phyloP scores from a whole-genome alignment of 2,888 invertebrate species.

The Exephanes ischioxanthus region DNA sequence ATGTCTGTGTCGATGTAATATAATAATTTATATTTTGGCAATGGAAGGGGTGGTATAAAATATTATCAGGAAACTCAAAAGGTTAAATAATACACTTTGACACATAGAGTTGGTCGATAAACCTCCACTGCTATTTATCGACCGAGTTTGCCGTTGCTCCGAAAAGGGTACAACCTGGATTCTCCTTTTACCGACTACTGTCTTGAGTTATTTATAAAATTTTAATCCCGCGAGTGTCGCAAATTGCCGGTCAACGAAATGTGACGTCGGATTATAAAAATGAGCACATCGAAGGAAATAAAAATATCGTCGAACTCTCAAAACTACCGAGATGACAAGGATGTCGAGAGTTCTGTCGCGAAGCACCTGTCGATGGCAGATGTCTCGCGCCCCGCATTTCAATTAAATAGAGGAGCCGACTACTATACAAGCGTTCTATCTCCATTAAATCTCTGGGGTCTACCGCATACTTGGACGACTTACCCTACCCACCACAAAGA shows the following conservation, averaged over 20 bases:
- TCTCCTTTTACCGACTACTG: background rate
- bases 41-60: too few species aligned
- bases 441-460: background rate
- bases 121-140: background rate
- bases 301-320: background rate
- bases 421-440: background rate
- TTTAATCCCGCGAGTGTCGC: background rate
- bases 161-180: too few species aligned
- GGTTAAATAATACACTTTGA: too few species aligned
- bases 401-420: conserved; percentile 33
- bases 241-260: background rate
- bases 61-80: background rate
- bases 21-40: too few species aligned
- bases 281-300: background rate
- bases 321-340: conserved; percentile 24
- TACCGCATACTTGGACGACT: background rate
- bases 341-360: conserved; percentile 20
- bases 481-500: background rate
- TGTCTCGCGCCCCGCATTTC: conserved; percentile 24
- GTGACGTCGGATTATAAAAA: background rate
- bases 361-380: conserved; percentile 49
- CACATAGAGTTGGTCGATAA: background rate
- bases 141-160: too few species aligned
- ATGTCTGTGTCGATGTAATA: too few species aligned
- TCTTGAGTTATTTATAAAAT: background rate